These are phyloP conservation scores for Ophion ellenae DNA, from an alignment of 2,888 invertebrate genomes.

Conservation along the genomic window DNA sequence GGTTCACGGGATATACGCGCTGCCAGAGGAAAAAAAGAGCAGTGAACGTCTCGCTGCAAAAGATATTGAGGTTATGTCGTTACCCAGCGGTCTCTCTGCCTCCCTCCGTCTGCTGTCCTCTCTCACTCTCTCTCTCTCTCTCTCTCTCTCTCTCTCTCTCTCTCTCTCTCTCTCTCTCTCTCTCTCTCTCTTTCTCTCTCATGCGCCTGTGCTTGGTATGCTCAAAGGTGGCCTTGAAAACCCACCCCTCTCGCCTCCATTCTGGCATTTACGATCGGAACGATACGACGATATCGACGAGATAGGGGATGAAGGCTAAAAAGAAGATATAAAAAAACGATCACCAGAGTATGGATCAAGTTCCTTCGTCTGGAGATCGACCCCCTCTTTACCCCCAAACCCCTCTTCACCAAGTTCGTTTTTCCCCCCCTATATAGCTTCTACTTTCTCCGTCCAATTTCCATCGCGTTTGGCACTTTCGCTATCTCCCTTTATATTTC, in stretches of 20 bases:
- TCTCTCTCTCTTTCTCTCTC: neutral
- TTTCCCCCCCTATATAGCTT: constrained; percentile 41
- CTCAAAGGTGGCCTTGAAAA: constrained; percentile 16
- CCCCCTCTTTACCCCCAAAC: neutral
- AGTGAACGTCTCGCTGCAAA: constrained; percentile 24
- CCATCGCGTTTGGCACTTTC: constrained; percentile 48
- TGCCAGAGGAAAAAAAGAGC: constrained; percentile 11
- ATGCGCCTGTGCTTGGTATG: neutral
- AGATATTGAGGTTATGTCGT: constrained; percentile 31
- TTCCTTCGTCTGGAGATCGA: constrained; percentile 32
- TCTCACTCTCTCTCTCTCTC: no score
- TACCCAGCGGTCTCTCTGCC: neutral
- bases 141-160: no score
- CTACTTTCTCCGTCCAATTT: constrained; percentile 15
- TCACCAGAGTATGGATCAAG: constrained; percentile 47
- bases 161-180: neutral
- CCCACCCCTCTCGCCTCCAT: neutral
- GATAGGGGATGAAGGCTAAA: constrained; percentile 29
- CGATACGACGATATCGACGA: constrained; percentile 41
- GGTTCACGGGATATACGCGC: constrained; percentile 17
- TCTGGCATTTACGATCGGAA: constrained; percentile 50
- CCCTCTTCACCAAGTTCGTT: neutral
- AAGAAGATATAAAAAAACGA: constrained; percentile 41
- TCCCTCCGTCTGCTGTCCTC: no score
- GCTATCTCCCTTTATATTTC: constrained; percentile 49